Evolutionary conservation across 2,888 invertebrate genomes (phyloP).

Genomic region (Heliconius erato): DNA sequence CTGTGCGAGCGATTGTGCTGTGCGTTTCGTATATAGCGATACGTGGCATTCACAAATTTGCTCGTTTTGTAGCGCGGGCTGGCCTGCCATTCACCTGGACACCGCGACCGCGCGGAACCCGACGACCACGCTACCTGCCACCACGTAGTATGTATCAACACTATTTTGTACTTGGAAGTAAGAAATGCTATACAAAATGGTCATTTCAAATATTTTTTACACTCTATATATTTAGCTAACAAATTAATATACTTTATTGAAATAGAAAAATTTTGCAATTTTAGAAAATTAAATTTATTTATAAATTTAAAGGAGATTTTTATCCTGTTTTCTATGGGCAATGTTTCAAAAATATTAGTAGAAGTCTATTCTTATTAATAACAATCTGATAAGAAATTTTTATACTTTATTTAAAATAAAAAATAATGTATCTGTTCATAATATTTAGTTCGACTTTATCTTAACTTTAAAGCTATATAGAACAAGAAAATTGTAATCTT

Average conservation of each 20-base stretch:
- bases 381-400: no score
- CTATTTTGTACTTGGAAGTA: neutral
- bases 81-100: slow-evolving; percentile 78
- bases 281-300: neutral
- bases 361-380: neutral
- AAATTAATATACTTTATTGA: no score
- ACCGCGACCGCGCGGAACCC: slow-evolving; percentile 68
- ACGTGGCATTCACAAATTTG: slow-evolving; percentile 58
- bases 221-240: neutral
- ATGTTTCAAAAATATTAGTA: neutral
- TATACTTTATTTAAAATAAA: no score
- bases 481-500: neutral
- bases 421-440: neutral
- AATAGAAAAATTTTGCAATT: no score
- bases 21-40: slow-evolving; percentile 46
- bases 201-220: neutral
- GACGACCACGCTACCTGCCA: slow-evolving; percentile 62
- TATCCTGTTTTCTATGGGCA: neutral
- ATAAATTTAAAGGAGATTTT: neutral
- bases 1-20: slow-evolving; percentile 44
- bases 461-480: no score
- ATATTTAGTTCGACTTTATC: neutral
- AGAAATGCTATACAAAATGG: neutral
- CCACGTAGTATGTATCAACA: slow-evolving; percentile 77
- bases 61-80: slow-evolving; percentile 79